These are phyloP conservation scores for Onchidella celtica DNA, from an alignment of 2,888 invertebrate genomes.

Conservation along the genomic window DNA sequence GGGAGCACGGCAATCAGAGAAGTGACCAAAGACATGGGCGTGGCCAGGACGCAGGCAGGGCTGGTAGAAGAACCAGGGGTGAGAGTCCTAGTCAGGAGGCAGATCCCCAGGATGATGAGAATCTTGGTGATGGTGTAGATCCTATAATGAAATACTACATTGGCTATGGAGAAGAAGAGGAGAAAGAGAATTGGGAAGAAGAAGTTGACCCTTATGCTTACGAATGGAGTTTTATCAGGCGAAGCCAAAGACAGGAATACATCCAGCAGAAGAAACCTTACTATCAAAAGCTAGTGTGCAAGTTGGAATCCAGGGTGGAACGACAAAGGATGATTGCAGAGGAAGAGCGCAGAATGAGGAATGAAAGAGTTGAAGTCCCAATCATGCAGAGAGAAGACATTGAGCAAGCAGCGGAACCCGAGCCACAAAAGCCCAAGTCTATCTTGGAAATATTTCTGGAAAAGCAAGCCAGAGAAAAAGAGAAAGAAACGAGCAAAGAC, in stretches of 20 bases:
- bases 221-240: constrained; percentile 32
- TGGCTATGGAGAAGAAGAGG: neutral
- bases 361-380: too few relatives aligned
- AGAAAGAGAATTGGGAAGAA: constrained; percentile 39
- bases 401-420: neutral
- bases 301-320: constrained; percentile 18
- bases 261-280: neutral
- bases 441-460: constrained; percentile 31
- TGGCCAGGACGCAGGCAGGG: neutral
- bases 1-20: neutral
- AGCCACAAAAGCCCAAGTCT: neutral
- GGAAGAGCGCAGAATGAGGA: constrained; percentile 20
- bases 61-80: neutral
- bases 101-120: constrained; percentile 15
- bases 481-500: neutral
- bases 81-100: neutral
- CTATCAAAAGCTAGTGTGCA: neutral
- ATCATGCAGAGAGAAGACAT: neutral
- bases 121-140: too few relatives aligned
- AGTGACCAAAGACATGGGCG: neutral
- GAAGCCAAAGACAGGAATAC: constrained; percentile 2
- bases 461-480: neutral
- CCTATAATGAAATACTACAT: neutral
- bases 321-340: neutral
- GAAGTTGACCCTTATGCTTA: constrained; percentile 31